A percentile compares a stretch with the other conserved stretches of the same genome.
Evolutionary conservation across 2,113 vertebrate genomes (phyloP).

Genomic region (Microcebus murinus): DNA sequence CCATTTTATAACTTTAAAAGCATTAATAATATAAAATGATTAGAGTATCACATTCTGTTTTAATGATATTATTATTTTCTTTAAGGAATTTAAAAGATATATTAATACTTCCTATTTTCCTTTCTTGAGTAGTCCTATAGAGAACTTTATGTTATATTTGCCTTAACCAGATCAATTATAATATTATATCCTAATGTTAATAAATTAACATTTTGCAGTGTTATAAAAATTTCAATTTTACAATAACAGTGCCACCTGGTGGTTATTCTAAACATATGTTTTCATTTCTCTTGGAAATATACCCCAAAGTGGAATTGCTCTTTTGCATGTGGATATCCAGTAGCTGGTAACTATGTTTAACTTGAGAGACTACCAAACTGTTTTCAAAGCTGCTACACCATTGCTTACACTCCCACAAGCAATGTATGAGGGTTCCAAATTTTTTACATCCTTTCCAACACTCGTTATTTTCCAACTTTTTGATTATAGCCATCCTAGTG

Average conservation of each 20-base stretch:
- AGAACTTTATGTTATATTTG: conserved; percentile 19
- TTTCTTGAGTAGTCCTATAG: neutral
- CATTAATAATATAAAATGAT: neutral
- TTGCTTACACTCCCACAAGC: neutral
- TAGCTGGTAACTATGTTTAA: neutral
- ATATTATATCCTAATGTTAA: neutral
- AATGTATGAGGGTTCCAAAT: neutral
- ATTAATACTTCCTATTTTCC: neutral
- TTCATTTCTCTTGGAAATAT: neutral
- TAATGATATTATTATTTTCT: conserved; percentile 19
- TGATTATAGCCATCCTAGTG: neutral
- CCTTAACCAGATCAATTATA: neutral
- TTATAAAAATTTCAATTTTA: conserved; percentile 40
- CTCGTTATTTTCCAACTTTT: neutral
- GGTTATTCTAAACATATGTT: conserved; percentile 28
- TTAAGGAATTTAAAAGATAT: conserved; percentile 39
- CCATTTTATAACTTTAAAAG: neutral
- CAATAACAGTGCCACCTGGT: conserved; percentile 66
- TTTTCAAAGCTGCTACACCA: neutral
- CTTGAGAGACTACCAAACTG: conserved; percentile 20
- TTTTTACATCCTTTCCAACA: neutral
- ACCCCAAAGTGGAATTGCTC: neutral
- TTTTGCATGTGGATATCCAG: neutral
- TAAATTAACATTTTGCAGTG: neutral
- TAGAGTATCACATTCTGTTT: neutral